Evolutionary conservation across 2,797 vertebrate genomes (phyloP), one percentile per base, ranked within the genome.

Genomic region (Bradypus variegatus): DNA sequence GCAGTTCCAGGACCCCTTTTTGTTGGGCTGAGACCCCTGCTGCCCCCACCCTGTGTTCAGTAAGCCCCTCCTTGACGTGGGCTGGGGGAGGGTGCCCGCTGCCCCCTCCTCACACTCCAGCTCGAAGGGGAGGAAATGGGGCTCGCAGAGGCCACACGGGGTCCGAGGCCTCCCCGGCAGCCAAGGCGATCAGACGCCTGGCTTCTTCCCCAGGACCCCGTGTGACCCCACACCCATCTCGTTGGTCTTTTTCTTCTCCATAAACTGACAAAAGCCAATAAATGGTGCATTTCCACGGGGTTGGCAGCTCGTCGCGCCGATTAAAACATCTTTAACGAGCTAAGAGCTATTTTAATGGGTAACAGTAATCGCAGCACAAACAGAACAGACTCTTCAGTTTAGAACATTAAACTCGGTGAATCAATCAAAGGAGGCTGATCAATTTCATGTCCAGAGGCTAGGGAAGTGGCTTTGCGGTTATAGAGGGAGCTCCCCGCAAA

Each of bases 351-450:
- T 27, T 6, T 13, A 14, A 3, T 0, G 36, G 41, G 75, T 3
- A 21, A 21, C 2, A 3, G 3, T 16, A 36, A 16, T 58, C 25
- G 0, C 18, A 1, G 21, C 3, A 2, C 25, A 70, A 58, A 36
- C 15, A 27, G 58, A 29, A 13, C 1, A 1, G 2, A 2, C 36
- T 45, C 7, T 38, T 29, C 3, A 6, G 73, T 4, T 6, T 23
- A 50, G 79, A 1, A 5, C 70, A 8, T 0, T 3, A 31, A 53
- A 6, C 25, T 0, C 0, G 33, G 19, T 21, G 19, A 64, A 62
- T 29, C 10, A 41, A 14, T 1, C 4, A 0, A 21, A 12, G 27
- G 7, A 18, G 69, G 31, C 1, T 7, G 16, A 2, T 3, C 33
- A 5, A 5, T 33, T 21, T 38, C 5, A 21, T 0, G 25, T 16